phyloP scores from a whole-genome alignment of 1,140 invertebrate species.

The Chrysopa pallens region DNA sequence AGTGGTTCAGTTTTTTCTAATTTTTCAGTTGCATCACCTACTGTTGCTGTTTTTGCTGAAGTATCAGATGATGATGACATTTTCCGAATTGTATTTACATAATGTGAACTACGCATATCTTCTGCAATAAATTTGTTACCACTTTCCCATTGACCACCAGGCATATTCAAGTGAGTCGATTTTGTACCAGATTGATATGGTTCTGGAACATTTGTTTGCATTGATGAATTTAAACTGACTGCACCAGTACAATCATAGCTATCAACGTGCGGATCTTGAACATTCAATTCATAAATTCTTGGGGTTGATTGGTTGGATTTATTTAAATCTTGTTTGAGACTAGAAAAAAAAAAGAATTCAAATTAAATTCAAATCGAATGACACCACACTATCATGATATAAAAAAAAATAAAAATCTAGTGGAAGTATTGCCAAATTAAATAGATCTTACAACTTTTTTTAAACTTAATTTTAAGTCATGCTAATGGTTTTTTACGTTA shows the following conservation, averaged over 20 bases:
- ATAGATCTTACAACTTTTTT: too few species aligned
- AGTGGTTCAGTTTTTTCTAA: slow-evolving; percentile 12
- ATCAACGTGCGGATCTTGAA: slow-evolving; percentile 33
- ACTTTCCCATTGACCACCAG: slow-evolving; percentile 47
- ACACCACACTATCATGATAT: too few species aligned
- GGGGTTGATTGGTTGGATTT: slow-evolving; percentile 11
- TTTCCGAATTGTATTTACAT: slow-evolving; percentile 17
- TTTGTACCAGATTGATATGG: slow-evolving; percentile 39
- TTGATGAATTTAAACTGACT: slow-evolving; percentile 43
- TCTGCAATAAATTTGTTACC: slow-evolving; percentile 48
- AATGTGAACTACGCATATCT: slow-evolving; percentile 39
- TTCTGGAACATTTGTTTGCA: slow-evolving; percentile 55
- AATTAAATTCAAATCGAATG: too few species aligned
- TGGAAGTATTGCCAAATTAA: too few species aligned
- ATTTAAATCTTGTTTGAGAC: slow-evolving; percentile 3
- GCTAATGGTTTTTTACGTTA: too few species aligned
- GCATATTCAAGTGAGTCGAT: slow-evolving; percentile 47
- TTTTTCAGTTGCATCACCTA: slow-evolving; percentile 1
- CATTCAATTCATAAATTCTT: slow-evolving; percentile 22
- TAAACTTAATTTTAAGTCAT: too few species aligned
- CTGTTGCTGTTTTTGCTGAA: background rate
- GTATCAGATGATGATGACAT: background rate
- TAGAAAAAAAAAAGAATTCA: too few species aligned
- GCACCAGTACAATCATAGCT: slow-evolving; percentile 50
- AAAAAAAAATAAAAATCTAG: too few species aligned